Conservation (phyloP, 1,140 invertebrate genomes). For the Drosophila ercepeae region DNA sequence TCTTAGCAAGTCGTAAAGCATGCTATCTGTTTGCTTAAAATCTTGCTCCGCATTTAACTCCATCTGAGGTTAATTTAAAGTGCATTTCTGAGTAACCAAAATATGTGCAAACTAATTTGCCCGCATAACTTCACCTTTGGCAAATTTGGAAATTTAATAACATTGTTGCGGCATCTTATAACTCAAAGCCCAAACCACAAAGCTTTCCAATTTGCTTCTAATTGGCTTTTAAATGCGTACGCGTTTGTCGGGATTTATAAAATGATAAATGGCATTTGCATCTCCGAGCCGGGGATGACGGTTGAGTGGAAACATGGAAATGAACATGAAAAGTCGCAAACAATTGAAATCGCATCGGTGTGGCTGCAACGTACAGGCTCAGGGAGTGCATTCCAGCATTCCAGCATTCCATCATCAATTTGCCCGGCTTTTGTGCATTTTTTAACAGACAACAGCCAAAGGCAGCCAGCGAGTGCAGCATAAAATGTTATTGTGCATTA, state of each 20-base stretch:
- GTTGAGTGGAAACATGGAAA: neutral
- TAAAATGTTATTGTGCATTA: conserved; percentile 76
- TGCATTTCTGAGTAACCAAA: conserved; percentile 26
- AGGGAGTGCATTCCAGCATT: conserved; percentile 65
- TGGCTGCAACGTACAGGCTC: conserved; percentile 27
- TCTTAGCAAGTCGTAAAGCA: neutral
- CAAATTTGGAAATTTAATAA: conserved; percentile 31
- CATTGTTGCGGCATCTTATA: conserved; percentile 51
- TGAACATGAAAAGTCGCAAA: conserved; percentile 2
- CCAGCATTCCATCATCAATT: conserved; percentile 63
- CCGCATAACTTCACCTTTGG: conserved; percentile 13
- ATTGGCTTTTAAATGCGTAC: conserved; percentile 62
- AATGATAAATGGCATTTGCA: conserved; percentile 55
- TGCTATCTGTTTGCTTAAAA: neutral
- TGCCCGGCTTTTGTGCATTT: conserved; percentile 57
- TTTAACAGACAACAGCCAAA: conserved; percentile 51
- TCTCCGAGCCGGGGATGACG: neutral
- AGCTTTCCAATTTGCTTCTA: conserved; percentile 40
- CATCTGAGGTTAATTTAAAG: conserved; percentile 2
- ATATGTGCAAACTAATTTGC: conserved; percentile 8
- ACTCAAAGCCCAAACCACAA: conserved; percentile 49
- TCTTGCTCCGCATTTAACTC: neutral
- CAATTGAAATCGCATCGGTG: conserved; percentile 25
- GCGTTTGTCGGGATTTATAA: conserved; percentile 44
- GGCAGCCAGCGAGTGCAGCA: conserved; percentile 29